Percentiles rank a stretch among this genome's conserved stretches.
Conservation (phyloP, 2,113 vertebrate species). For the Tragelaphus scriptus region DNA sequence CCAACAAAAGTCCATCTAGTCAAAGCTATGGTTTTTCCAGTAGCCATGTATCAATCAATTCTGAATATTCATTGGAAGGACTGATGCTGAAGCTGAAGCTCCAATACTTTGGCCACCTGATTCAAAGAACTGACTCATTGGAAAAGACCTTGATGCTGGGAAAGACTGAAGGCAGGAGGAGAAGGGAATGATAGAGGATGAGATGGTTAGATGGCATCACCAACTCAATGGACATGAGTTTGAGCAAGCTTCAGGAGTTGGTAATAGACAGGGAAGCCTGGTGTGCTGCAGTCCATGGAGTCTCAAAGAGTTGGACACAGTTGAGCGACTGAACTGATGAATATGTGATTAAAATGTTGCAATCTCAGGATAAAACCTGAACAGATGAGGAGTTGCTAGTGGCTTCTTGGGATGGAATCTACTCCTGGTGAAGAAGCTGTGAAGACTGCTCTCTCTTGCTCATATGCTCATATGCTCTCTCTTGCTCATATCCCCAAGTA, state of each 20-base stretch:
- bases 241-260: background rate
- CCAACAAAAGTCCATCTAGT: background rate
- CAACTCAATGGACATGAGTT: background rate
- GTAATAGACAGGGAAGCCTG: background rate
- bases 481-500: background rate
- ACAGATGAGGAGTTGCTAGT: background rate
- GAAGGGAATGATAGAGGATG: background rate
- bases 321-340: background rate
- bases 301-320: background rate
- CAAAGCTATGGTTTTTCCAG: background rate
- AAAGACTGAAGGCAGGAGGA: background rate
- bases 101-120: background rate
- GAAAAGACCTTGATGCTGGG: background rate
- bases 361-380: background rate
- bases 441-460: background rate
- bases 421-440: background rate
- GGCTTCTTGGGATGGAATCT: background rate
- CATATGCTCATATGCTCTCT: background rate
- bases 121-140: background rate
- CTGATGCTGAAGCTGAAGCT: background rate
- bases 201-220: background rate
- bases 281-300: background rate
- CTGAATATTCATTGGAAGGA: background rate
- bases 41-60: background rate
- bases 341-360: background rate